Conservation (phyloP, 2,888 invertebrate species). For the Poecilobothrus nobilitatus region DNA sequence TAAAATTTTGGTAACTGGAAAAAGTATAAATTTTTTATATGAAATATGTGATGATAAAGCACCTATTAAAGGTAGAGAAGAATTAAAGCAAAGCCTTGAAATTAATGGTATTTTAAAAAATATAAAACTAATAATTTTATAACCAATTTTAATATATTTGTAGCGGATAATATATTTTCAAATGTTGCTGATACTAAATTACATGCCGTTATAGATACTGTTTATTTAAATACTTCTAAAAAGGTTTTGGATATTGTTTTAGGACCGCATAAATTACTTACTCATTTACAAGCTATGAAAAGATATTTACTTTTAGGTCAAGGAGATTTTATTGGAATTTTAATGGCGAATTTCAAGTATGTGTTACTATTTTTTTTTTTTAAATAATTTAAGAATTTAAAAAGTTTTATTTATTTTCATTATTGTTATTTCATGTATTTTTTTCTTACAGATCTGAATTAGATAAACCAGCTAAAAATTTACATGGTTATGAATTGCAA, state of each 20-base stretch:
- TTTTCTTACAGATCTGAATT: constrained; percentile 63
- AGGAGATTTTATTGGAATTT: constrained; percentile 90
- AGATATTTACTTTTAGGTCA: constrained; percentile 87
- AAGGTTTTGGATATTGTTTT: constrained; percentile 79
- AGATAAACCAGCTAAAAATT: constrained; percentile 72
- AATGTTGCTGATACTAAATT: constrained; percentile 66
- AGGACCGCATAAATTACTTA: constrained; percentile 77
- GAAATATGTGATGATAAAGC: constrained; percentile 82
- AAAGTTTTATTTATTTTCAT: constrained; percentile 8
- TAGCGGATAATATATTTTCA: constrained; percentile 43
- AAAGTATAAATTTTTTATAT: constrained; percentile 89
- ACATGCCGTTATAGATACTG: constrained; percentile 70
- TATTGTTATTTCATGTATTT: constrained; percentile 8
- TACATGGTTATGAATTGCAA: constrained; percentile 82
- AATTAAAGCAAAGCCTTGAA: constrained; percentile 49
- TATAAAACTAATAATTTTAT: constrained; percentile 1
- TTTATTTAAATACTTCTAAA: constrained; percentile 78
- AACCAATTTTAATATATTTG: neutral
- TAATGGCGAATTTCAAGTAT: constrained; percentile 85
- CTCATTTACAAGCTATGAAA: constrained; percentile 84
- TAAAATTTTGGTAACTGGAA: constrained; percentile 87
- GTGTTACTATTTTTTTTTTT: constrained; percentile 37
- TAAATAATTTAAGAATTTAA: too few relatives aligned
- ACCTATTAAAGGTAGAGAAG: constrained; percentile 53
- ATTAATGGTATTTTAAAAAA: constrained; percentile 37